Base-by-base conservation (phyloP, 2,888 invertebrate species). In the Parnassius orleans region DNA sequence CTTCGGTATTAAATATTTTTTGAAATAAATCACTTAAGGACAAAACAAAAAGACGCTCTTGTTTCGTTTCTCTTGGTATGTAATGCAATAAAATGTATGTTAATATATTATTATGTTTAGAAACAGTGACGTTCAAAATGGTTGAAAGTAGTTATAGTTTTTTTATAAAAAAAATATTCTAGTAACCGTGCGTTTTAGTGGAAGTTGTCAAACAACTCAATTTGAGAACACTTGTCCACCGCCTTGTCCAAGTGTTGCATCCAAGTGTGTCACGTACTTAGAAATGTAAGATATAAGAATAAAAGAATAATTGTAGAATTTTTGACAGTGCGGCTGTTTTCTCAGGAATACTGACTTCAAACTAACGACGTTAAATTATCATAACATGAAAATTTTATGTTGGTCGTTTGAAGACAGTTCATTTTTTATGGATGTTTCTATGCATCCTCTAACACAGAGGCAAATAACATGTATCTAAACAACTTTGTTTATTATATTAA, bases 171-270 rank as follows among this genome's bases (percentile, higher is more conserved):
- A 59, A 59, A 42, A 48, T 52, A 14, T 53, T 56, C 52, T 53
- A 60, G 63, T 52, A 53, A 64, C 53, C 52, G 56, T 60, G n/a
- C 47, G 53, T 47, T 53, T 64, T 64, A 57, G 60, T 60, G 63
- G 60, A 64, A 64, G 63, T 64, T 53, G 63, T 64, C 63, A 60
- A 64, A 60, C 63, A 44, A 60, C 50, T 64, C 52, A 14, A 15
- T 60, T 60, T 54, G 46, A 63, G 55, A 53, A 53, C 63, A 57
- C 63, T 64, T 53, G 60, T 56, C 19, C 41, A 46, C 19, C 54
- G 1, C 24, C 11, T 24, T 14, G 24, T 59, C 44, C 44, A 24
- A 53, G 15, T 53, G 33, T 53, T 53, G n/a, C 33, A 52, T 57
- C 50, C 50, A 42, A 50, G 24, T 46, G n/a, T 43, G 50, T 51